A percentile compares a stretch with the other conserved stretches of the same genome.
Evolutionary conservation across 2,797 vertebrate species (phyloP).

Genomic region (Pygocentrus nattereri): DNA sequence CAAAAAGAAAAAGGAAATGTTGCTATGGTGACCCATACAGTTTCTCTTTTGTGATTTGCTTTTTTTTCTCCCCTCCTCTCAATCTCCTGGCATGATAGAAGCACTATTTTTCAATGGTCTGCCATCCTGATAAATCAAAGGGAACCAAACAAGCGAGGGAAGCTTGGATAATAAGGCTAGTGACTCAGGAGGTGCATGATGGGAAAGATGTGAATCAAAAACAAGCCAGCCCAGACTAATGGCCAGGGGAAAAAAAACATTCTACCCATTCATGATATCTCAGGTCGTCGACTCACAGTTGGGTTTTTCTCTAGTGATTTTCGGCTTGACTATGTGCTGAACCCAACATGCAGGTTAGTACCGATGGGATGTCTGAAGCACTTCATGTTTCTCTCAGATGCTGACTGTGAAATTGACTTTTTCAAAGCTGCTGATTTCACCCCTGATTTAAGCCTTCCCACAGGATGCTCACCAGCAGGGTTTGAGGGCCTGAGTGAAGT

Average conservation of each 20-base stretch:
- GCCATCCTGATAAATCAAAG: slow-evolving; percentile 41
- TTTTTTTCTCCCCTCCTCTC: slow-evolving; percentile 4
- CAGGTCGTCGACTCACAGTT: neutral
- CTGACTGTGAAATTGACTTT: slow-evolving; percentile 11
- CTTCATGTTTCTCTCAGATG: neutral
- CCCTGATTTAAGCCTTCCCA: neutral
- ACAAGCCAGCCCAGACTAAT: neutral
- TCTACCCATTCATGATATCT: slow-evolving; percentile 13
- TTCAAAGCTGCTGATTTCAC: neutral
- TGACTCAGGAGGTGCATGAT: slow-evolving; percentile 6
- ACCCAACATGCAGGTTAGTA: neutral
- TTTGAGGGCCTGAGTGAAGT: neutral
- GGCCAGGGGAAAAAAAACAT: neutral
- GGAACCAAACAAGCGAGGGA: neutral
- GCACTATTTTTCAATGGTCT: slow-evolving; percentile 43
- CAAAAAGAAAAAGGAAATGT: slow-evolving; percentile 40
- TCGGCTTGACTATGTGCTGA: neutral
- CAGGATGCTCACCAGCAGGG: neutral
- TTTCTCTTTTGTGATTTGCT: slow-evolving; percentile 33
- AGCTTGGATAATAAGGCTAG: slow-evolving; percentile 36
- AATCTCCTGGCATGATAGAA: slow-evolving; percentile 27
- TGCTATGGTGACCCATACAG: slow-evolving; percentile 56
- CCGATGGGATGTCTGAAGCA: neutral
- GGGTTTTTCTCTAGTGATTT: neutral
- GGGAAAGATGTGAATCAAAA: slow-evolving; percentile 19